Percentiles rank a stretch among this genome's conserved stretches.
phyloP scores from a whole-genome alignment of 2,797 vertebrate genomes.

The Tapirus indicus region DNA sequence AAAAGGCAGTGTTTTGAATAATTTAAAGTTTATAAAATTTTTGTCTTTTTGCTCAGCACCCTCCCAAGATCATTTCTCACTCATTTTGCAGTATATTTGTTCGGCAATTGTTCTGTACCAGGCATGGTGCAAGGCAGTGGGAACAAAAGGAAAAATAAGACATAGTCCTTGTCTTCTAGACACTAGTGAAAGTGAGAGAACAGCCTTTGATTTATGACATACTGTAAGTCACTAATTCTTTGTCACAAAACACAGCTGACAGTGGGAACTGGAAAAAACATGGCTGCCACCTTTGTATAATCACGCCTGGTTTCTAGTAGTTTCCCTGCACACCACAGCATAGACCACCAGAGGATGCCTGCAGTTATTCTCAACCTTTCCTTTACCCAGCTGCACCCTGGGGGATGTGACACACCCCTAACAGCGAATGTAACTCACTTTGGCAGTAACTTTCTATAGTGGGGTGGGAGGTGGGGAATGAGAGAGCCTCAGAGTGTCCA shows the following conservation, averaged over 20 bases:
- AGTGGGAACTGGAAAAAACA: neutral
- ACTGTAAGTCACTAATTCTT: neutral
- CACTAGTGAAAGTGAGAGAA: slow-evolving; percentile 21
- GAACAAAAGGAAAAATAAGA: neutral
- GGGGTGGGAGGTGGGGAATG: fast-evolving
- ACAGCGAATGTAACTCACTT: neutral
- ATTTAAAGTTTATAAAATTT: neutral
- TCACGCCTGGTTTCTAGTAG: neutral
- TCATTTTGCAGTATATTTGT: neutral
- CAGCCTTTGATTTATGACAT: neutral
- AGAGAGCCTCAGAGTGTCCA: neutral
- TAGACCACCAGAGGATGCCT: neutral
- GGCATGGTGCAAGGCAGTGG: neutral
- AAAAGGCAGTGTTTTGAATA: slow-evolving; percentile 44
- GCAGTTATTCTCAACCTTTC: neutral
- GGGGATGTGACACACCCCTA: too few relatives aligned
- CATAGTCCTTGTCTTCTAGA: neutral
- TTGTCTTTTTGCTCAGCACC: neutral
- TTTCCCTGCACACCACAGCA: neutral
- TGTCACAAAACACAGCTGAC: neutral
- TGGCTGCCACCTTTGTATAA: neutral
- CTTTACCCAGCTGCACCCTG: neutral
- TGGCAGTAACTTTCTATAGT: neutral
- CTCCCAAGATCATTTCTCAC: neutral
- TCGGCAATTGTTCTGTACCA: neutral